Conservation (phyloP, 2,113 vertebrate species). For the Oncorhynchus keta region DNA sequence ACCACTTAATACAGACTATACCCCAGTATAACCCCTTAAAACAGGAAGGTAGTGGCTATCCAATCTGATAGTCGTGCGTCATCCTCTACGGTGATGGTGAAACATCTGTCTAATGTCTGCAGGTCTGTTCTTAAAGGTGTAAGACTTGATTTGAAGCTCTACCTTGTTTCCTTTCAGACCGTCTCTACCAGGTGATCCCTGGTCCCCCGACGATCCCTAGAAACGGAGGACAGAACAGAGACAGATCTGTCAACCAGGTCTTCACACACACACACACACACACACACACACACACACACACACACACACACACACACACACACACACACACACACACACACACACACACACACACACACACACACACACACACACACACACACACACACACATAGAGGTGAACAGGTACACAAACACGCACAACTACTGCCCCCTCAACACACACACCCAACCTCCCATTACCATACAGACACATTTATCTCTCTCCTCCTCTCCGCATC, state of each 20-base stretch:
- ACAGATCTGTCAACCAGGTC: constrained; percentile 62
- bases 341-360: constrained; percentile 12
- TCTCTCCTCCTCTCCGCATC: constrained; percentile 51
- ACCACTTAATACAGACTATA: too few species aligned
- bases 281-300: too few species aligned
- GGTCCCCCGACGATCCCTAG: constrained; percentile 81
- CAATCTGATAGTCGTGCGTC: not conserved
- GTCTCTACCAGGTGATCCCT: constrained; percentile 80
- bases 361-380: constrained; percentile 18
- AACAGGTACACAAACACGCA: too few species aligned
- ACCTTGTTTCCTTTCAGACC: constrained; percentile 94
- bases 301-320: too few species aligned
- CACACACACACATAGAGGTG: too few species aligned
- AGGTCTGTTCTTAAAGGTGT: constrained; percentile 27
- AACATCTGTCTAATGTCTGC: constrained; percentile 6
- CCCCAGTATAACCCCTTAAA: too few species aligned
- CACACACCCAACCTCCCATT: too few species aligned
- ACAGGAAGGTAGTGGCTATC: constrained; percentile 44
- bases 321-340: too few species aligned
- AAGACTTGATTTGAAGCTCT: constrained; percentile 58
- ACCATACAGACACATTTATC: not conserved
- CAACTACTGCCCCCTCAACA: too few species aligned
- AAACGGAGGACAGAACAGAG: constrained; percentile 66
- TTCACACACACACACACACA: constrained; percentile 38
- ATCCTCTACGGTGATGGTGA: constrained; percentile 16